Evolutionary conservation across 2,113 vertebrate genomes (phyloP).

Genomic region (Nestor notabilis): DNA sequence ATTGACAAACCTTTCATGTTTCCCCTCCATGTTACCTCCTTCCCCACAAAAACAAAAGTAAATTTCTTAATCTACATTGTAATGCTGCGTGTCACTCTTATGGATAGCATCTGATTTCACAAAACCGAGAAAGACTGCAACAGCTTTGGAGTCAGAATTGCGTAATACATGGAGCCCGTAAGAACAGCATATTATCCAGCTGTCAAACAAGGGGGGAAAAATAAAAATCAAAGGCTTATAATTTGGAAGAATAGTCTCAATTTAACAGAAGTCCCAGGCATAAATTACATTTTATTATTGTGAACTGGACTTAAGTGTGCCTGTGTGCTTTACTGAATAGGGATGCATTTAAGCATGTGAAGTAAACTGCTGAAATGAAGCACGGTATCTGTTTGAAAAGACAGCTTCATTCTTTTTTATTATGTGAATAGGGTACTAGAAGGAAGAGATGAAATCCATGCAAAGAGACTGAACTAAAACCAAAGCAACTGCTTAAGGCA

Average conservation of each 20-base stretch:
- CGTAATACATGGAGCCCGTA: background rate
- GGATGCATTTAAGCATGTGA: background rate
- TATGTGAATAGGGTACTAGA: background rate
- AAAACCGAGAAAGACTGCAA: background rate
- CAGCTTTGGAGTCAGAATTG: background rate
- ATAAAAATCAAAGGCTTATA: background rate
- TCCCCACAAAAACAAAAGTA: background rate
- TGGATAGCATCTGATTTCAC: background rate
- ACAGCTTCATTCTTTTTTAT: background rate
- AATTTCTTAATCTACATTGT: background rate
- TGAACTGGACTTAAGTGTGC: background rate
- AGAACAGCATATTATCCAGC: background rate
- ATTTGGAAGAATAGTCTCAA: background rate
- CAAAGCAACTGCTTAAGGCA: background rate
- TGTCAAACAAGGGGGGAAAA: background rate
- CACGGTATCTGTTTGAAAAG: background rate
- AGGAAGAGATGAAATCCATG: background rate
- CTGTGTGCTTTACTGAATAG: background rate
- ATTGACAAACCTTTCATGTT: background rate
- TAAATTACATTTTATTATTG: background rate
- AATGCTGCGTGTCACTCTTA: background rate
- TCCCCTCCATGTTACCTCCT: background rate
- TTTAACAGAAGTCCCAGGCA: background rate
- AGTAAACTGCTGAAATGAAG: background rate
- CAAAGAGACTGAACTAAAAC: background rate